Conservation (phyloP, 2,113 vertebrate species). For the Psittacara wagleri region DNA sequence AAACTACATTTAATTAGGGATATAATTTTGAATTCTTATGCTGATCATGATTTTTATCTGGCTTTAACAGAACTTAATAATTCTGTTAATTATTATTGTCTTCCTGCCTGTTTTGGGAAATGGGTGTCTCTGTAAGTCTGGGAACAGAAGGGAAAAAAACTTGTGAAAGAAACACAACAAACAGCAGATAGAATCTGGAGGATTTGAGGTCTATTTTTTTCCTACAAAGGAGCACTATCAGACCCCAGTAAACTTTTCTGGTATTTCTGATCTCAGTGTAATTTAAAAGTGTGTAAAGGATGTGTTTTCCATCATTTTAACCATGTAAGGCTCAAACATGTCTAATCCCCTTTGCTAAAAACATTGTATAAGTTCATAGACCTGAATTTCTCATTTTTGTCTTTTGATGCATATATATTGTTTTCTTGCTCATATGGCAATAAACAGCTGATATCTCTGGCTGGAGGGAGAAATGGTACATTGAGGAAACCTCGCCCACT, state of each 20-base stretch:
- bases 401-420: neutral
- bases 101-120: neutral
- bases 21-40: slow-evolving; percentile 13
- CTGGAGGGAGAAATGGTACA: neutral
- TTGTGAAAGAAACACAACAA: neutral
- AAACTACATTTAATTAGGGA: neutral
- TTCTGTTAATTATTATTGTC: slow-evolving; percentile 17
- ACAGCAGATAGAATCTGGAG: neutral
- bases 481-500: neutral
- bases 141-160: neutral
- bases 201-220: neutral
- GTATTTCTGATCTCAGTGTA: neutral
- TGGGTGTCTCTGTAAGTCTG: neutral
- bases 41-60: neutral
- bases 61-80: slow-evolving; percentile 17
- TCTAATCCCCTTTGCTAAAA: neutral
- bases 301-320: neutral
- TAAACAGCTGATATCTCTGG: neutral
- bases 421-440: neutral
- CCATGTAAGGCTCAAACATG: neutral
- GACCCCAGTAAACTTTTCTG: neutral
- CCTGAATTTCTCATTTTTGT: neutral
- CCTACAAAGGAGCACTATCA: neutral
- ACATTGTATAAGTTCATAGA: neutral
- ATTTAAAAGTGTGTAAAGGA: neutral